Evolutionary conservation across 2,888 invertebrate species (phyloP).

Genomic region (Plutella xylostella): DNA sequence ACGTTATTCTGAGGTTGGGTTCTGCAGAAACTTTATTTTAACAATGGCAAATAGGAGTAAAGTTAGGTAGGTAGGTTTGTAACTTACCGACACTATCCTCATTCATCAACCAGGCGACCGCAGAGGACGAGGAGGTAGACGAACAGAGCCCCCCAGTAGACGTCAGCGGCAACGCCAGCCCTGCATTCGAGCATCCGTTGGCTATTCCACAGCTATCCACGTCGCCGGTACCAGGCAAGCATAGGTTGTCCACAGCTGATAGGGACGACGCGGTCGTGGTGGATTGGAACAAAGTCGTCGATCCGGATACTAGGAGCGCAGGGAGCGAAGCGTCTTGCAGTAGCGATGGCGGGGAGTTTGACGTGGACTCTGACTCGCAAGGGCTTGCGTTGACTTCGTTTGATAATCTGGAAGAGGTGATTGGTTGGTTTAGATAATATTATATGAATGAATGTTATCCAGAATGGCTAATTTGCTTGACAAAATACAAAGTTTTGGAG

Average conservation of each 20-base stretch:
- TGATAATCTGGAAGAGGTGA: conserved; percentile 44
- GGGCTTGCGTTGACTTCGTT: conserved; percentile 66
- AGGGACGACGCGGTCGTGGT: conserved; percentile 37
- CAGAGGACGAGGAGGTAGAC: conserved; percentile 52
- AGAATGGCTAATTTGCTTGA: conserved; percentile 42
- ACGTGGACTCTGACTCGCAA: conserved; percentile 73
- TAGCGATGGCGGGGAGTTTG: conserved; percentile 67
- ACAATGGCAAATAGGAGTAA: no score
- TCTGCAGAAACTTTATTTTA: no score
- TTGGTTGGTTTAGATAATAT: no score
- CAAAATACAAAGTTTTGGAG: no score
- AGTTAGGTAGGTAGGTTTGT: no score
- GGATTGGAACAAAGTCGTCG: conserved; percentile 53
- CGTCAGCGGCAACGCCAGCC: conserved; percentile 51
- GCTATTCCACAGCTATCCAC: conserved; percentile 47
- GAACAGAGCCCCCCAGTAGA: conserved; percentile 48
- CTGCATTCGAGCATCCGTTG: conserved; percentile 52
- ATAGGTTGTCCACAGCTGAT: conserved; percentile 40
- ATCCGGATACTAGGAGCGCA: conserved; percentile 53
- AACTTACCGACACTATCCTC: conserved; percentile 60
- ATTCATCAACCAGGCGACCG: conserved; percentile 69
- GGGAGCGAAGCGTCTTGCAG: conserved; percentile 57
- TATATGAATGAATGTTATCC: no score
- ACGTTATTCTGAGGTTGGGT: no score
- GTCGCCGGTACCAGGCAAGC: conserved; percentile 35